Conservation (phyloP, 2,888 invertebrate species). For the Ichneumoninae sp. region DNA sequence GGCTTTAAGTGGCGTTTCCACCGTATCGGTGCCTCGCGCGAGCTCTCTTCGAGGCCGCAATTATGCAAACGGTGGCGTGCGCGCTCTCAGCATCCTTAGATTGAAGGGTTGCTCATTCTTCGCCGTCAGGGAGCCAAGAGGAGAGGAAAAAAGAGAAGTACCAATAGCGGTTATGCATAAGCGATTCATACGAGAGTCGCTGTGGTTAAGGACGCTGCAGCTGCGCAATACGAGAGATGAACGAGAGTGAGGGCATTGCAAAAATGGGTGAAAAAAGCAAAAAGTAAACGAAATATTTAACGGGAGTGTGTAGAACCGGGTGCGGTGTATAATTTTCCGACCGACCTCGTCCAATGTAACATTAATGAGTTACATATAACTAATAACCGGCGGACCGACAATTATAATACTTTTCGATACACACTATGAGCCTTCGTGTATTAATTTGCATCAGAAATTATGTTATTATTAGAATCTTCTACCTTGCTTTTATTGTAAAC, state of each 20-base stretch:
- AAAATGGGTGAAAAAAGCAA: conserved; percentile 4
- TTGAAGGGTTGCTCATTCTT: conserved; percentile 79
- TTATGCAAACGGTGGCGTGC: conserved; percentile 79
- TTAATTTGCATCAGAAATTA: background rate
- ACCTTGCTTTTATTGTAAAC: too few species aligned
- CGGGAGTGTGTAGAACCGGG: conserved; percentile 26
- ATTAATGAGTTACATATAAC: conserved; percentile 30
- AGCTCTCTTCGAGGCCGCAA: conserved; percentile 70
- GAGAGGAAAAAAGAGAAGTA: conserved; percentile 5
- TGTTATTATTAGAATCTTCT: background rate
- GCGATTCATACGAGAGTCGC: conserved; percentile 38
- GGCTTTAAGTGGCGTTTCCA: conserved; percentile 61
- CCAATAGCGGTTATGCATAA: conserved; percentile 3
- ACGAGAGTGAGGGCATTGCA: conserved; percentile 10
- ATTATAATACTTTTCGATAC: conserved; percentile 50
- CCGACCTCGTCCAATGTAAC: conserved; percentile 27
- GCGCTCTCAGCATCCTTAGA: conserved; percentile 75
- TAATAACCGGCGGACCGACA: conserved; percentile 10
- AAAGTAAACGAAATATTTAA: conserved; percentile 34
- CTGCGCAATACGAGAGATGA: conserved; percentile 47
- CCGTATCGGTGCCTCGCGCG: conserved; percentile 57
- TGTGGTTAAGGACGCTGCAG: conserved; percentile 50
- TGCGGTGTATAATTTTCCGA: conserved; percentile 51
- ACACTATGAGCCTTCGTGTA: conserved; percentile 6
- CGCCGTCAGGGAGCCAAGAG: conserved; percentile 55